phyloP scores from a whole-genome alignment of 2,113 vertebrate genomes.

The Chamaetylas fuelleborni region DNA sequence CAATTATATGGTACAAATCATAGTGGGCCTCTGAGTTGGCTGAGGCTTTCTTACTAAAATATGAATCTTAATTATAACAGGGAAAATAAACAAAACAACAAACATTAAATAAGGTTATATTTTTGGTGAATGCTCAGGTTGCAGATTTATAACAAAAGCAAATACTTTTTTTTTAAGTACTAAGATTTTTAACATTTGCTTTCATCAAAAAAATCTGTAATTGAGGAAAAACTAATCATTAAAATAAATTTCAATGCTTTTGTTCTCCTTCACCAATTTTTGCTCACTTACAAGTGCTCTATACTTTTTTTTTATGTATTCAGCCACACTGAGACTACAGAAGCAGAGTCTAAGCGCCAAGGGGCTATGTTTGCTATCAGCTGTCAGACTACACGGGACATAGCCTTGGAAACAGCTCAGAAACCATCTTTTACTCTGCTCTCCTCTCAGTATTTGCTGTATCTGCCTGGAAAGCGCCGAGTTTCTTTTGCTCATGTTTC shows the following conservation, averaged over 20 bases:
- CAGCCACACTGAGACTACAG: not conserved
- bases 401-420: not conserved
- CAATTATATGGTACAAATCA: not conserved
- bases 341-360: not conserved
- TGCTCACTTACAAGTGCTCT: not conserved
- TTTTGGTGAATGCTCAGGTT: not conserved
- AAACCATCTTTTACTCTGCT: not conserved
- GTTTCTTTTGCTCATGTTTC: not conserved
- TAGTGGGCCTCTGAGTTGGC: not conserved
- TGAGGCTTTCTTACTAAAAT: not conserved
- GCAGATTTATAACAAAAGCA: not conserved
- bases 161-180: not conserved
- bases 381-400: not conserved
- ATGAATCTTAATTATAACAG: not conserved
- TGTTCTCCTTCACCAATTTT: not conserved
- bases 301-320: not conserved
- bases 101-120: not conserved
- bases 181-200: not conserved
- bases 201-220: not conserved
- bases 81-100: not conserved
- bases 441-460: not conserved
- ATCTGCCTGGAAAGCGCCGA: constrained; percentile 1
- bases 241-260: not conserved
- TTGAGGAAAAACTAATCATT: not conserved
- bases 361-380: not conserved